Conservation (phyloP, 2,797 vertebrate genomes). For the Epinephelus malabaricus region DNA sequence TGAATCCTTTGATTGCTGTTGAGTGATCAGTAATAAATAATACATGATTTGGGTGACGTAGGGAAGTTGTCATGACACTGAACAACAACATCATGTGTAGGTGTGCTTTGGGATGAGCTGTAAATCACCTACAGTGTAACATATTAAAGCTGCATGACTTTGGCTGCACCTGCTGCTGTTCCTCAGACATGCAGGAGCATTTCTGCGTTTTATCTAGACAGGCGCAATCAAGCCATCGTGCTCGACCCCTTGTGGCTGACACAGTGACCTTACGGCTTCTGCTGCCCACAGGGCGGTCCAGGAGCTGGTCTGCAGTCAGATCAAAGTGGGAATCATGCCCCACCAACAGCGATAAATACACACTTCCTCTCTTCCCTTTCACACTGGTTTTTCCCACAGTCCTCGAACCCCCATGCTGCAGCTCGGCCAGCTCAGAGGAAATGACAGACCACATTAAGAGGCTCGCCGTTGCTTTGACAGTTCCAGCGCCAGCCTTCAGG, state of each 20-base stretch:
- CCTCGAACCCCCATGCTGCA: constrained; percentile 69
- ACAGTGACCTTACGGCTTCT: constrained; percentile 62
- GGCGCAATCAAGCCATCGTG: constrained; percentile 51
- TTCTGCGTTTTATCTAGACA: constrained; percentile 52
- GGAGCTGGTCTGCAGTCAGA: constrained; percentile 71
- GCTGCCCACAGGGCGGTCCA: constrained; percentile 57
- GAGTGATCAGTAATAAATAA: constrained; percentile 54
- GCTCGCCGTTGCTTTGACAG: constrained; percentile 74
- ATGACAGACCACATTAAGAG: constrained; percentile 86
- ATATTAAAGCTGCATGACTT: background rate
- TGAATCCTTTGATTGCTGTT: constrained; percentile 57
- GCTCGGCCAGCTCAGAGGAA: constrained; percentile 80
- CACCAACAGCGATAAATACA: constrained; percentile 88
- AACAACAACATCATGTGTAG: constrained; percentile 15
- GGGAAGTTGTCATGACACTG: constrained; percentile 39
- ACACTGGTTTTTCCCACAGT: constrained; percentile 84
- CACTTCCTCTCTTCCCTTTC: constrained; percentile 84
- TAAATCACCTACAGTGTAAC: constrained; percentile 25
- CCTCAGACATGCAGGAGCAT: background rate
- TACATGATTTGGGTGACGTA: constrained; percentile 29
- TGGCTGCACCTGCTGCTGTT: constrained; percentile 41
- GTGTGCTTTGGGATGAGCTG: constrained; percentile 24
- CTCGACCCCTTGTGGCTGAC: constrained; percentile 46
- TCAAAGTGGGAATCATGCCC: constrained; percentile 84
- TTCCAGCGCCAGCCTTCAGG: constrained; percentile 55